Base-by-base conservation (phyloP, 2,888 invertebrate species). In the Abscondita cerata region DNA sequence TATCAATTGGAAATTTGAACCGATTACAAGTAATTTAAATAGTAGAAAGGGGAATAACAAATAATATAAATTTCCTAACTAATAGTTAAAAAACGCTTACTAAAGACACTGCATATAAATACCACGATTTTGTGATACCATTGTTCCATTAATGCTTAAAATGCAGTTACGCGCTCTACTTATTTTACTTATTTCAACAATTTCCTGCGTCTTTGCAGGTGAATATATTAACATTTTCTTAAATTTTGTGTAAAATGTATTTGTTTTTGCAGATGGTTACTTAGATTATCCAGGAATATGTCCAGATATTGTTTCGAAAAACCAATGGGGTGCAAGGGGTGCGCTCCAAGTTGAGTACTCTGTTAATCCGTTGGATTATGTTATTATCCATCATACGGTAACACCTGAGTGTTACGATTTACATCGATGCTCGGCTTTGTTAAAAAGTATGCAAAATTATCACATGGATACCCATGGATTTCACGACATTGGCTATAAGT, bases 401-500 rank as follows among this genome's bases (percentile, higher is more conserved):
- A 83, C 84, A 0, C 71, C 78, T 0, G 77, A 79, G 12, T 88
- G 87, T 61, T 20, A 57, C 0, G 79, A 77, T 0, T 79, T 81
- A 52, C 72, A 70, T 0, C 70, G 76, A 0, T 88, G 88, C 66
- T 75, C 80, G 2, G 64, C 67, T 3, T 66, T 76, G 0, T 71
- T 83, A 2, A 78, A 74, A 19, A 78, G 74, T 18, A 85, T 87
- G 34, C 84, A 87, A 64, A 74, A 78, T 51, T 82, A 82, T 66
- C 87, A 87, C 15, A 83, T 83, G 74, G 77, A 83, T 48, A 70
- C 70, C 1, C 64, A 81, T 15, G 77, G 81, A 11, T 87, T 83
- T 72, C 75, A 77, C 41, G 87, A 88, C 70, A 84, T 88, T 55
- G 87, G 83, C 20, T 84, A 82, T 70, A 86, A 87, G 87, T 87